Conservation (phyloP, 2,888 invertebrate species). For the Parthenolecanium corni region DNA sequence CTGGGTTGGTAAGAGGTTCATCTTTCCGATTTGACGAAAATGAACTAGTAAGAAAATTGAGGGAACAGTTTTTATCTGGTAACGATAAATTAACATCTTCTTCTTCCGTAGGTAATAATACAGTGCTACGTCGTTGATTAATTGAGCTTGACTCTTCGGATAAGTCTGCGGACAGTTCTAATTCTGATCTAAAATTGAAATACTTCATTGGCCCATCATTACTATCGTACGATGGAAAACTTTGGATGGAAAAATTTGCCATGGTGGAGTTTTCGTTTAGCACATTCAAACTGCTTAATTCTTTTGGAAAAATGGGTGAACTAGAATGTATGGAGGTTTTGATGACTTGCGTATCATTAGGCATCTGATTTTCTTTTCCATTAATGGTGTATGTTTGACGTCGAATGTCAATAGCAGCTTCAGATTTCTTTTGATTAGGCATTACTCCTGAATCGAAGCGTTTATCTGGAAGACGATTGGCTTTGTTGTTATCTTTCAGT, state of each 20-base stretch:
- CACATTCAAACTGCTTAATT: neutral
- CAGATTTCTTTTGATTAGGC: neutral
- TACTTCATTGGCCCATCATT: conserved; percentile 8
- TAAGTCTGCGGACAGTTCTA: neutral
- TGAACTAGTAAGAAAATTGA: neutral
- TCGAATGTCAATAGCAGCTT: neutral
- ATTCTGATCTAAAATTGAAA: conserved; percentile 17
- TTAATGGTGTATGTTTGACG: conserved; percentile 29
- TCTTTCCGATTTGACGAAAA: neutral
- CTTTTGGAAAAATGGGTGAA: neutral
- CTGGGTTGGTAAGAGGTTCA: neutral
- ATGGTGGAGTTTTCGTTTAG: neutral
- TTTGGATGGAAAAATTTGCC: conserved; percentile 6
- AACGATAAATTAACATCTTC: neutral
- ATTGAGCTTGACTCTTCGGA: neutral
- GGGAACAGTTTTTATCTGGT: too few species aligned
- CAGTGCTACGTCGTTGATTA: conserved; percentile 10
- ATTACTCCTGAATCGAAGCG: too few species aligned
- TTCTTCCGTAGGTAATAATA: neutral
- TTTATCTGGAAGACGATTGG: neutral
- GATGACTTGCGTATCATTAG: neutral
- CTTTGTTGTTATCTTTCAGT: neutral
- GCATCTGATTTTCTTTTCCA: conserved; percentile 30
- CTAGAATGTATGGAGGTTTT: neutral
- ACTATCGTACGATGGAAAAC: neutral